Conservation (phyloP, 2,888 invertebrate species). For the Crioceris asparagi region DNA sequence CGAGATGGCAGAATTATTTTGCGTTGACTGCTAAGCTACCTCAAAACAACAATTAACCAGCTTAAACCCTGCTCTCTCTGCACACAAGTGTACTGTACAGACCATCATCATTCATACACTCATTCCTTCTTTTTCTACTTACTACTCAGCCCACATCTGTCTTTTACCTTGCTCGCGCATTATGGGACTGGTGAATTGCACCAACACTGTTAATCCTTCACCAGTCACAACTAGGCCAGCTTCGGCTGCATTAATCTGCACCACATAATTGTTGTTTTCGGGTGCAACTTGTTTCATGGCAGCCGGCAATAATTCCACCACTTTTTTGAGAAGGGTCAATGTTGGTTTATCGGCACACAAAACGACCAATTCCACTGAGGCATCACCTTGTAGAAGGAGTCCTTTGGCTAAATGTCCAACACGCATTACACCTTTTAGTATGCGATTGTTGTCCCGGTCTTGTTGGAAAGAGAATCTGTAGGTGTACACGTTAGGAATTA, state of each 20-base stretch:
- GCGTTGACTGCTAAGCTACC: too few species aligned
- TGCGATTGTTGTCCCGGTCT: slow-evolving; percentile 50
- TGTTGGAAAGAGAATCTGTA: slow-evolving; percentile 56
- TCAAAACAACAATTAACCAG: slow-evolving; percentile 20
- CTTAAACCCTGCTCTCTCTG: slow-evolving; percentile 37
- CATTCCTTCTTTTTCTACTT: too few species aligned
- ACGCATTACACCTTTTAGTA: slow-evolving; percentile 93
- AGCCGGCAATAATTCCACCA: slow-evolving; percentile 66
- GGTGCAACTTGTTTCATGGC: slow-evolving; percentile 63
- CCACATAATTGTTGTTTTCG: slow-evolving; percentile 73
- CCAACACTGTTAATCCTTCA: slow-evolving; percentile 67
- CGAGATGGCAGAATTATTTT: too few species aligned
- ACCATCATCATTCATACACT: slow-evolving; percentile 14
- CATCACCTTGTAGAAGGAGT: slow-evolving; percentile 80
- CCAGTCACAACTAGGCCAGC: slow-evolving; percentile 78
- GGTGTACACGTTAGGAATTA: slow-evolving; percentile 10
- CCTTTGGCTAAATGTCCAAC: slow-evolving; percentile 88
- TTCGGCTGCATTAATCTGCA: slow-evolving; percentile 73
- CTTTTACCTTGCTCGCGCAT: slow-evolving; percentile 70
- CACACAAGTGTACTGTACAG: slow-evolving; percentile 36
- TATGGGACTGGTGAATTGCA: slow-evolving; percentile 86
- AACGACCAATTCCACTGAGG: slow-evolving; percentile 83
- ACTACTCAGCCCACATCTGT: slow-evolving; percentile 14
- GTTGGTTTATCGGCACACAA: slow-evolving; percentile 93
- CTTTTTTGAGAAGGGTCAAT: slow-evolving; percentile 71